Evolutionary conservation across 2,113 vertebrate genomes (phyloP), one percentile per base, ranked within the genome.

Genomic region (Actenoides hombroni): DNA sequence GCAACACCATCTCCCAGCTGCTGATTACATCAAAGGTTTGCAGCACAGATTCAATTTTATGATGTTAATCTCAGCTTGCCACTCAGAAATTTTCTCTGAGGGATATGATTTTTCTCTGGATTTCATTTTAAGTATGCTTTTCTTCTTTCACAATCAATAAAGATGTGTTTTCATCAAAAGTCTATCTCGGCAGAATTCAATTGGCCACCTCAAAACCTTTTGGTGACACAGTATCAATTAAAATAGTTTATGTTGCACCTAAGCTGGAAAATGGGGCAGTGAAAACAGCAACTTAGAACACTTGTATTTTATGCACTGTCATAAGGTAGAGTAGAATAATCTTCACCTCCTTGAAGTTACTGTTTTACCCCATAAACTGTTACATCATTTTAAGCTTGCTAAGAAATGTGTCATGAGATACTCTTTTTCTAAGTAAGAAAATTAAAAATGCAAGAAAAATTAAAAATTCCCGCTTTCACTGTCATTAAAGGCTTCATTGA

Each of bases 101-200:
- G 98, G 97, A 98, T 98, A 98, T 97, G 98, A 97, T 98, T 98
- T 98, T 98, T 97, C 97, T 98, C 96, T 98, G 97, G 97, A 98
- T 98, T 98, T 98, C 98, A 98, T 98, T 98, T 98, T 98, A 98
- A 98, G 97, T 98, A 98, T 98, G 95, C 98, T 98, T 98, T 98
- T 98, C 97, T 98, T 97, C 93, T 88, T 96, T 97, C 96, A 97
- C 98, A 98, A 98, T 98, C 98, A 98, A 98, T 98, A 98, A 98
- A 98, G 97, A 97, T 98, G 98, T 97, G 98, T 98, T 98, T 98
- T 98, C 98, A 98, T 98, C 97, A 98, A 98, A 98, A 98, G 97
- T 98, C 96, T 98, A 98, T 98, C 97, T 98, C 97, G 96, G 98
- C 96, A 97, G 97, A 98, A 98, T 98, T 98, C 98, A 98, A 97